These are phyloP conservation scores for Cervus canadensis DNA, from an alignment of 2,113 vertebrate species.

Conservation along the genomic window DNA sequence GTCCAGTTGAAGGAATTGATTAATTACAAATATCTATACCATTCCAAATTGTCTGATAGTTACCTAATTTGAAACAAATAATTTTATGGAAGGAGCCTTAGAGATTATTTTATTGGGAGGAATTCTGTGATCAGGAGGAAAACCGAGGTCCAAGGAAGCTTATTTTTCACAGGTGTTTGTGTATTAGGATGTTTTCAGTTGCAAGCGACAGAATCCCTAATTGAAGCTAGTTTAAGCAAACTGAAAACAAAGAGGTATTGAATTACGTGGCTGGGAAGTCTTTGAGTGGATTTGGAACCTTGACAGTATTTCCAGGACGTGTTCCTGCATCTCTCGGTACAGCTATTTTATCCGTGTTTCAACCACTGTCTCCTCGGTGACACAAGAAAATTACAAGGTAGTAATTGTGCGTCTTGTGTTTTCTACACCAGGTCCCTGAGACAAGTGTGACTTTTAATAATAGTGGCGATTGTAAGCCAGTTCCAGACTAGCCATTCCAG, in stretches of 20 bases:
- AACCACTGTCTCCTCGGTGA: background rate
- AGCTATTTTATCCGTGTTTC: background rate
- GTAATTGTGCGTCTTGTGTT: background rate
- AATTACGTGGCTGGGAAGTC: background rate
- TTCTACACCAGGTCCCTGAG: background rate
- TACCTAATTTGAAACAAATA: background rate
- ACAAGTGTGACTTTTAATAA: background rate
- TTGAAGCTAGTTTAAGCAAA: background rate
- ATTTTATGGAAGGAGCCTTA: background rate
- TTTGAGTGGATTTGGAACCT: background rate
- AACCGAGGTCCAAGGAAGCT: background rate
- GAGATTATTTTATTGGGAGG: background rate
- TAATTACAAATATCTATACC: background rate
- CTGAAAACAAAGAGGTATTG: background rate
- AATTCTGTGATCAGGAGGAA: background rate
- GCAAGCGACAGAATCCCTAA: background rate
- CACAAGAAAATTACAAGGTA: background rate
- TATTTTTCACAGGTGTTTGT: background rate
- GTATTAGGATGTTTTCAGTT: background rate
- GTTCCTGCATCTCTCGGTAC: background rate
- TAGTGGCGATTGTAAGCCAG: background rate
- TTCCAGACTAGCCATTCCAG: background rate
- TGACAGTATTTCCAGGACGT: background rate
- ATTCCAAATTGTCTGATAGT: background rate
- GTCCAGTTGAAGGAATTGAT: background rate